Evolutionary conservation across 2,797 vertebrate genomes (phyloP), one percentile per base, ranked within the genome.

Genomic region (Neosilurus hyrtlii): DNA sequence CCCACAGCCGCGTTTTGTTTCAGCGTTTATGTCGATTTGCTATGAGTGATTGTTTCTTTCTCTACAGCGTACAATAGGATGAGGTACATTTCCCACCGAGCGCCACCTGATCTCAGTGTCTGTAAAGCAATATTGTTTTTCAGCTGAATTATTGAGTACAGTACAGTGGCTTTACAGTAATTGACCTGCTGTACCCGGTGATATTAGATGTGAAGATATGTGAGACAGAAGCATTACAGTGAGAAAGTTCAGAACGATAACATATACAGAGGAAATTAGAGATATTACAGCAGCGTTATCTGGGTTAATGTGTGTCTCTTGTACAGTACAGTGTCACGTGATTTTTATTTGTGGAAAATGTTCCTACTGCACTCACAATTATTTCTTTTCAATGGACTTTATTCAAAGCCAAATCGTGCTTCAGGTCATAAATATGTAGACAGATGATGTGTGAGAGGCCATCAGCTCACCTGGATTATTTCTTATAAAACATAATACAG

Each of bases 71-170:
- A 84, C 82, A 82, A 59, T 61, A 76, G 76, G 76, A 77, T 71
- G 5, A 83, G 83, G 67, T 74, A 54, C 70, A 73, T 80, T 80
- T 82, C 67, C 71, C 54, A 78, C 8, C n/a, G 71, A 62, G 62
- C 24, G 76, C 70, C 84, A 80, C 71, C 78, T 18, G 83, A 82
- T 81, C 84, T 81, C 81, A 57, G 26, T 57, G 57, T 75, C 82
- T 85, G 24, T 75, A 82, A 66, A 35, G 65, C 79, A 9, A 73
- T 30, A 84, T 87, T 87, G 82, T 63, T 80, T 83, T 81, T 86
- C 82, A 79, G 77, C 62, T 86, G 73, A 86, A 87, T 87, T 84
- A 84, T 82, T 87, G 82, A 87, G 75, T 70, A 62, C 76, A 81
- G 35, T 43, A 71, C 56, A 62, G 57, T 52, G 70, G 66, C 5